These are phyloP conservation scores for Chiroxiphia lanceolata DNA, from an alignment of 2,797 vertebrate species.

Conservation along the genomic window DNA sequence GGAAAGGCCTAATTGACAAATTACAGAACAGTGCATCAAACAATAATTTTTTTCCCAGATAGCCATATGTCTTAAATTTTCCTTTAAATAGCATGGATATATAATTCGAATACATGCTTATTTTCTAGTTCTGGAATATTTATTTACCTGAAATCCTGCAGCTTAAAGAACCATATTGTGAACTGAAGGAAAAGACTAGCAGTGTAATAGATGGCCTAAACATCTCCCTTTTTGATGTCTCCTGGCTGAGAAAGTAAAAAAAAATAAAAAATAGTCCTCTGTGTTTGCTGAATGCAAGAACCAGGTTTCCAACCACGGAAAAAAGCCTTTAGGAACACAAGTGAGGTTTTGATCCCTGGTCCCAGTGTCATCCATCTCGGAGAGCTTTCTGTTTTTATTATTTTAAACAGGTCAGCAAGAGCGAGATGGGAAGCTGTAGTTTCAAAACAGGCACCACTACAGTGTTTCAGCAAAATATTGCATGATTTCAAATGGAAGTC, in stretches of 20 bases:
- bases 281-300: conserved; percentile 7
- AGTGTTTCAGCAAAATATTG: not conserved
- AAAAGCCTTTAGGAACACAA: not conserved
- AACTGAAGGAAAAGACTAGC: not conserved
- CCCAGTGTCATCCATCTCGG: not conserved
- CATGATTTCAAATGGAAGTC: not conserved
- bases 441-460: not conserved
- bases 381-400: conserved; percentile 10
- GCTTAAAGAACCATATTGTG: not conserved
- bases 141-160: conserved; percentile 8
- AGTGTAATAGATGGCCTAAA: not conserved
- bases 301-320: not conserved
- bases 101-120: not conserved
- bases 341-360: not conserved
- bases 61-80: not conserved
- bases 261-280: not conserved
- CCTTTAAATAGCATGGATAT: not conserved
- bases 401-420: not conserved
- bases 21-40: not conserved
- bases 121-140: not conserved
- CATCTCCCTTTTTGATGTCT: not conserved
- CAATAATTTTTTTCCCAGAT: not conserved
- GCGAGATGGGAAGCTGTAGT: not conserved
- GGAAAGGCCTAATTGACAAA: not conserved
- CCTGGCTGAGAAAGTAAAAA: not conserved